Evolutionary conservation across 53 echinoderm and acorn worm species (phyloP), one percentile per base, ranked within the genome.

Genomic region (Antedon mediterranea): DNA sequence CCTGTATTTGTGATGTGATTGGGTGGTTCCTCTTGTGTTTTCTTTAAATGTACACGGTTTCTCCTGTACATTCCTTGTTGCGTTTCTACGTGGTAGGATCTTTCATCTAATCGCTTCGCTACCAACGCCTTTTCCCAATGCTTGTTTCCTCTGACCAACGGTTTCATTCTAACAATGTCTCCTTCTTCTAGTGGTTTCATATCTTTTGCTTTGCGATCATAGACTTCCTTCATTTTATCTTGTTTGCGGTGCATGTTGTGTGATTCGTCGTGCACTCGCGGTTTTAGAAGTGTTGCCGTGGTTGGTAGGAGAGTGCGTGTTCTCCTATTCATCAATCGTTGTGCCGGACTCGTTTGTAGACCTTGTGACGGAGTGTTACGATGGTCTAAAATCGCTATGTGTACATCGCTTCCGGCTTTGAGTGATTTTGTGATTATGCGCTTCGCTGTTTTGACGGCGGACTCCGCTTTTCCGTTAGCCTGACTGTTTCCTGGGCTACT

Each of bases 151-250:
- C 81, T 43, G 4, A 84, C 73, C 14, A 86, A 75, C 0, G 90
- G 78, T 43, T 90, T 71, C 79, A 86, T 86, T 9, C 90, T 18
- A 5, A 86, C 90, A 4, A 76, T 81, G 31, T 86, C 90, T 27
- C 86, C 82, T 26, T 83, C 73, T 11, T 77, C 72, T 6, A 90
- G 76, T 14, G 79, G 81, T 18, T 74, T 11, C 4, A 88, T 42
- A 30, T 43, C 74, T 81, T 81, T 84, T 0, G 81, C 84, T 9
- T 74, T 43, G 27, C 81, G 84, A 73, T 88, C 78, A 71, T 88
- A 84, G 72, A 84, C 11, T 4, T 76, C 73, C 29, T 88, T 81
- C 23, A 72, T 76, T 11, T 44, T 3, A 6, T 29, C 71, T 4
- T 42, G 78, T 79, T 74, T 57, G 57, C 26, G 74, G 29, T 83